Percentiles rank a stretch among this genome's conserved stretches.
Evolutionary conservation across 2,888 invertebrate species (phyloP).

Genomic region (Volucella inanis): DNA sequence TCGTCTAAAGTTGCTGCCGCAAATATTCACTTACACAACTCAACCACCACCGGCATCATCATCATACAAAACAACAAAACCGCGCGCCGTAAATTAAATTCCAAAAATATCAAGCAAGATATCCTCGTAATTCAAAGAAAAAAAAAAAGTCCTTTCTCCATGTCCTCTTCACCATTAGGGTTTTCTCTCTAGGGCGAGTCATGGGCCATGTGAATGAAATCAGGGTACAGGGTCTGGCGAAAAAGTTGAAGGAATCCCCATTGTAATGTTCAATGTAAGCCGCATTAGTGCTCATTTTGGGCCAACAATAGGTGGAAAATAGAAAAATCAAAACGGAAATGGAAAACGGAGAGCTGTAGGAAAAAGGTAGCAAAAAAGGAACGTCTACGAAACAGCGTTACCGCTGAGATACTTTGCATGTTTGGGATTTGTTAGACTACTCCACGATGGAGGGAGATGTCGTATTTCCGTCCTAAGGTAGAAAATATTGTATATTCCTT

Average conservation of each 20-base stretch:
- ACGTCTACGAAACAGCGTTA: neutral
- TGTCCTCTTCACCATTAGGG: neutral
- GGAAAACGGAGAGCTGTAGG: neutral
- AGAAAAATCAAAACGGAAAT: neutral
- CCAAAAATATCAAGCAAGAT: constrained; percentile 60
- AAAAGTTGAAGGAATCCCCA: constrained; percentile 27
- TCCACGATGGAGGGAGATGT: too few species aligned
- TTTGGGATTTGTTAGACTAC: too few species aligned
- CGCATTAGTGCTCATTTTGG: constrained; percentile 53
- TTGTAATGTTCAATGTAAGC: constrained; percentile 51
- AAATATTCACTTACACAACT: neutral
- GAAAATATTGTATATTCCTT: too few species aligned
- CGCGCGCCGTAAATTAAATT: constrained; percentile 59
- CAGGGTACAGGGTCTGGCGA: neutral
- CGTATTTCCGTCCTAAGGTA: too few species aligned
- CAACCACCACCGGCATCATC: neutral
- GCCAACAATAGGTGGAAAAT: constrained; percentile 25
- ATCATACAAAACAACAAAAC: constrained; percentile 34
- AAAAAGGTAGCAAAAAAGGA: neutral
- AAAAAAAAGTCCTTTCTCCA: constrained; percentile 6
- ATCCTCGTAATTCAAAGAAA: constrained; percentile 38
- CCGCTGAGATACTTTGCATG: too few species aligned
- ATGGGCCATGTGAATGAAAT: neutral
- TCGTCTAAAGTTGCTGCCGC: constrained; percentile 2
- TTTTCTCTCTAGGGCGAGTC: neutral